Percentiles rank a stretch among this genome's conserved stretches.
Evolutionary conservation across 1,140 invertebrate genomes (phyloP).

Genomic region (Euwallacea fornicatus): DNA sequence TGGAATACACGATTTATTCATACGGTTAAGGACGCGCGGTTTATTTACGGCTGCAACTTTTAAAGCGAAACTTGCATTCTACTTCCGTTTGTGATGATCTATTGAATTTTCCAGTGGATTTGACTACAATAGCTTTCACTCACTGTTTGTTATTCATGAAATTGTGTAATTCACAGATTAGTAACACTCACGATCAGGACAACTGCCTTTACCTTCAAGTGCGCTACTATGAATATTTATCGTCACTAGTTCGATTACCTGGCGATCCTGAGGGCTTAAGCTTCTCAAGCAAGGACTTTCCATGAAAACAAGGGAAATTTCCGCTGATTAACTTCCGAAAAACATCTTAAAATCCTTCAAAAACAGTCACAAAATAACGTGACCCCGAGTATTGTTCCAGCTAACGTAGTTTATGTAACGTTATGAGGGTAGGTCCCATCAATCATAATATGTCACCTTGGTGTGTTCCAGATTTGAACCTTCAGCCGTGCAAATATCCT

Average conservation of each 20-base stretch:
- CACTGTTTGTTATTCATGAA: no score
- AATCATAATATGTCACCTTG: slow-evolving; percentile 25
- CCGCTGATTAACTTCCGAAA: background rate
- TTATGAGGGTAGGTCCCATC: slow-evolving; percentile 10
- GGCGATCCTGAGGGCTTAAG: no score
- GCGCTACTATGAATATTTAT: no score
- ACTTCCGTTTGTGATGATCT: background rate
- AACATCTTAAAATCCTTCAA: slow-evolving; percentile 8
- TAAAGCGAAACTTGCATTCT: background rate
- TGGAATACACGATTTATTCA: slow-evolving; percentile 25
- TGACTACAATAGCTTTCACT: no score
- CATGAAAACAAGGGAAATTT: no score
- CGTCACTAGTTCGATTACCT: no score
- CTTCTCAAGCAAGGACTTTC: no score
- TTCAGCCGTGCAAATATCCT: slow-evolving; percentile 20
- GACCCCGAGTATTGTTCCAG: slow-evolving; percentile 10
- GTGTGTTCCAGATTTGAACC: slow-evolving; percentile 16
- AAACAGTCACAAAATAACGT: background rate
- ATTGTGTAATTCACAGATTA: no score
- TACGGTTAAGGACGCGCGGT: slow-evolving; percentile 10
- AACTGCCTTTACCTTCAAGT: no score
- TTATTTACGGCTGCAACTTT: slow-evolving; percentile 5
- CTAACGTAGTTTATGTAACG: slow-evolving; percentile 7
- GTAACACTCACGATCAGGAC: no score
- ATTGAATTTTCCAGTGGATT: background rate